These are phyloP conservation scores for Drosophila emarginata DNA, from an alignment of 2,888 invertebrate species.

Conservation along the genomic window DNA sequence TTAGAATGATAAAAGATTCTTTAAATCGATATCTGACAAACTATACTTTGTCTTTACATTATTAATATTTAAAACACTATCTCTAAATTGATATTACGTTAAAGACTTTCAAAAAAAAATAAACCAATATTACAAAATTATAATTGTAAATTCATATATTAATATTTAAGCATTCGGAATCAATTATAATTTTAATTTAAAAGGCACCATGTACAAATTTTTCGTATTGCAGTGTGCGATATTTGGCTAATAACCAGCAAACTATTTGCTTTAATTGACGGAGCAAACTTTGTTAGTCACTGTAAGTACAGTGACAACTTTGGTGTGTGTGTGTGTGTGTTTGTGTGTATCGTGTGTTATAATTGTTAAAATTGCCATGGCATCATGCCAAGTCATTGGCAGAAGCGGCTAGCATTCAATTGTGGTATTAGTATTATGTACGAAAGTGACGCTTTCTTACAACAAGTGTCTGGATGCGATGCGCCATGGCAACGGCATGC, in stretches of 20 bases:
- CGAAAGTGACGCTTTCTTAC: constrained; percentile 41
- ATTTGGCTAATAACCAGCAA: no score
- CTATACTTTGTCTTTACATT: no score
- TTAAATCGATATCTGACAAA: no score
- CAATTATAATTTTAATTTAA: no score
- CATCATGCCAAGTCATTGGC: constrained; percentile 63
- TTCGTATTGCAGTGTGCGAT: background rate
- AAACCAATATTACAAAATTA: no score
- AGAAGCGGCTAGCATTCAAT: constrained; percentile 15
- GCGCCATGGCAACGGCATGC: constrained; percentile 55
- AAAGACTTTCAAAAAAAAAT: no score
- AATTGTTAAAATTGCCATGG: constrained; percentile 62
- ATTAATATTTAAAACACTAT: no score
- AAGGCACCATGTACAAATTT: background rate
- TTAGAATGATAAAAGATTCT: no score
- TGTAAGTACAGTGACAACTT: constrained; percentile 59
- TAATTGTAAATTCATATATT: no score
- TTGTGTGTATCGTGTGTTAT: constrained; percentile 54
- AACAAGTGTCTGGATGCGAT: constrained; percentile 53
- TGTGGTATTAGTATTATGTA: constrained; percentile 59
- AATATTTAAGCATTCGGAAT: no score
- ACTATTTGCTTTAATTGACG: background rate
- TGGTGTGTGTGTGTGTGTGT: constrained; percentile 21
- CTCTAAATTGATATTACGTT: no score
- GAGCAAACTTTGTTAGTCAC: constrained; percentile 24